These are phyloP conservation scores for Bombus polaris DNA, from an alignment of 1,140 invertebrate species.

Conservation along the genomic window DNA sequence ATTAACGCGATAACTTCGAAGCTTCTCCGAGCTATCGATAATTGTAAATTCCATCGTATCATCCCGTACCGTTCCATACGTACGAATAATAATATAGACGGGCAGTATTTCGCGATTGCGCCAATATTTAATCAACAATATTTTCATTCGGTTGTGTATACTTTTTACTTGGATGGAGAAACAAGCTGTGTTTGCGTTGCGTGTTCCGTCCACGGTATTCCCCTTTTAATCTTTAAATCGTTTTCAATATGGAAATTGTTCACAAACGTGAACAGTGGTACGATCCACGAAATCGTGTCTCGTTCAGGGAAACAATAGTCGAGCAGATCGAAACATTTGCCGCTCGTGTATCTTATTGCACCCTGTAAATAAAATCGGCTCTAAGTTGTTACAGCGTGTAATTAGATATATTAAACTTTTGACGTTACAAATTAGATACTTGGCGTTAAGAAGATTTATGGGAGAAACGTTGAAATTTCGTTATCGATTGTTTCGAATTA, in stretches of 20 bases:
- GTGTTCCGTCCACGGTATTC: background rate
- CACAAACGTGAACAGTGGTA: background rate
- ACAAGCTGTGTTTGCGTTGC: conserved; percentile 3
- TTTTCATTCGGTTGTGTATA: conserved; percentile 19
- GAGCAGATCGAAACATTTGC: no score
- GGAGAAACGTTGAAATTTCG: no score
- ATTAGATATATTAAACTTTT: no score
- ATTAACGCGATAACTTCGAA: background rate
- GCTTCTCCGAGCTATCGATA: background rate
- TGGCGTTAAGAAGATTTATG: no score
- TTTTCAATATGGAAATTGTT: conserved; percentile 17
- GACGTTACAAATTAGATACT: no score
- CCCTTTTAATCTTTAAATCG: conserved; percentile 21
- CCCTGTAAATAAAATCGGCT: no score
- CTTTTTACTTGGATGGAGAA: conserved; percentile 17
- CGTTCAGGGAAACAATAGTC: no score
- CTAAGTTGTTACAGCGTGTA: no score
- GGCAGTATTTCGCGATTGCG: background rate
- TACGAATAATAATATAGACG: conserved; percentile 23
- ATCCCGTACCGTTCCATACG: background rate
- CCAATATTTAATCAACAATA: conserved; percentile 35
- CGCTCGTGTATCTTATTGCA: background rate
- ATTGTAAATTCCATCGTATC: conserved; percentile 15
- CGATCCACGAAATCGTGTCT: background rate
- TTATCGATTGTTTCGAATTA: no score